Base-by-base conservation (phyloP, 2,888 invertebrate species). In the Hydropsyche betteni region DNA sequence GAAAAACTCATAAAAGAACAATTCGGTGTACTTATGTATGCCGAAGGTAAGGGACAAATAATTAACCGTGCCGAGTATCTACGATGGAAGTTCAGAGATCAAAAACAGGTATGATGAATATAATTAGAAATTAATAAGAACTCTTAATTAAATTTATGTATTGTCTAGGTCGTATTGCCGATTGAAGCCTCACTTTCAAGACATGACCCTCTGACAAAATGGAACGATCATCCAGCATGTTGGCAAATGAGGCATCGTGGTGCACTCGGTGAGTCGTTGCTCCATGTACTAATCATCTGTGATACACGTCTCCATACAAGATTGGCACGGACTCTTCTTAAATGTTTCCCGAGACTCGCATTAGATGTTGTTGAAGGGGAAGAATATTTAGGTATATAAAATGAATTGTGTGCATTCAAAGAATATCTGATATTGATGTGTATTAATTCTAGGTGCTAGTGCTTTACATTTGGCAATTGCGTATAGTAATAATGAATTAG, bases 241-340 rank as follows among this genome's bases (percentile, higher is more conserved):
- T 99, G 99, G 99, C 96, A 97, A 84, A 95, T 99, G 93, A 94
- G 96, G 82, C 96, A 95, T 83, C 89, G 99, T 10, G 99, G 99
- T 0, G 95, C 97, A 0, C 88, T 99, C 0, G 99, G 99, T 0
- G 99, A 99, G 86, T 96, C 95, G 4, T 87, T 98, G 1, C 88
- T 99, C 10, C 99, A 99, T 83, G 94, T 99, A 3, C 89, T 98
- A 73, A 96, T 98, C 80, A 96, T 98, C 81, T 95, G 97, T 83
- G 97, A 97, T 84, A 96, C 96, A 0, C 80, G 87, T 86, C 86
- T 88, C 16, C 93, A 94, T 84, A 94, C 93, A 0, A 89, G 93
- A 80, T 88, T 99, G 75, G 98, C 98, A 0, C 90, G 97, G 80
- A 94, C 96, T 4, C 86, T 99, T 75, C 89, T 99, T 24, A 93